These are phyloP conservation scores for Drosophila fulvimacula DNA, from an alignment of 2,888 invertebrate species.

Conservation along the genomic window DNA sequence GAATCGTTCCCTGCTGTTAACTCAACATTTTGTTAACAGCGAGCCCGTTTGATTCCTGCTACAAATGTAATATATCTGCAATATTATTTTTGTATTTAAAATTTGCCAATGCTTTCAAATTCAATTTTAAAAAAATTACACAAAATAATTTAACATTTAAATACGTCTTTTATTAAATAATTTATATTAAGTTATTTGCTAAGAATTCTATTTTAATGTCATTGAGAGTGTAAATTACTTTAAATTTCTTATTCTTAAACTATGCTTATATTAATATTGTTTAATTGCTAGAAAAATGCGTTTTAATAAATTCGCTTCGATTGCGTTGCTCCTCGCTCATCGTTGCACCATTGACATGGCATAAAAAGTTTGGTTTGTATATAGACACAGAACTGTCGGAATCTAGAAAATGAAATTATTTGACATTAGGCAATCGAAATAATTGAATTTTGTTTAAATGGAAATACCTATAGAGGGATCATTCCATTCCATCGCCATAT, in stretches of 20 bases:
- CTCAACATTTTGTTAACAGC: constrained; percentile 14
- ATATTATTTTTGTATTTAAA: not conserved
- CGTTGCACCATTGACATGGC: constrained; percentile 10
- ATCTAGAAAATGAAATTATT: constrained; percentile 34
- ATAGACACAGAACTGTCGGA: constrained; percentile 41
- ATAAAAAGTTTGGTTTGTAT: constrained; percentile 46
- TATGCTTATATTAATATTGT: not conserved
- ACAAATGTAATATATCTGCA: not conserved
- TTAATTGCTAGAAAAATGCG: constrained; percentile 46
- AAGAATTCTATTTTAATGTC: not conserved
- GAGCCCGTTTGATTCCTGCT: not conserved
- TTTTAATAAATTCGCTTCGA: constrained; percentile 73
- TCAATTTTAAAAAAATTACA: too few species aligned
- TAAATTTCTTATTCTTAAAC: not conserved
- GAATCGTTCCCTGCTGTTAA: constrained; percentile 13
- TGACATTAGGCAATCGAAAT: not conserved
- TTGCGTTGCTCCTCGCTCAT: constrained; percentile 58
- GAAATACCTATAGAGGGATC: constrained; percentile 68
- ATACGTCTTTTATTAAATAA: not conserved
- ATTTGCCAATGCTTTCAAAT: not conserved
- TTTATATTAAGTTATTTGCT: not conserved
- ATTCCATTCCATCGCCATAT: constrained; percentile 81
- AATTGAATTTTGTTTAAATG: not conserved
- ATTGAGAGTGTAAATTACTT: not conserved
- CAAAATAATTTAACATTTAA: not conserved